Base-by-base conservation (phyloP, 1,140 invertebrate species). In the Ceratosolen fusciceps region DNA sequence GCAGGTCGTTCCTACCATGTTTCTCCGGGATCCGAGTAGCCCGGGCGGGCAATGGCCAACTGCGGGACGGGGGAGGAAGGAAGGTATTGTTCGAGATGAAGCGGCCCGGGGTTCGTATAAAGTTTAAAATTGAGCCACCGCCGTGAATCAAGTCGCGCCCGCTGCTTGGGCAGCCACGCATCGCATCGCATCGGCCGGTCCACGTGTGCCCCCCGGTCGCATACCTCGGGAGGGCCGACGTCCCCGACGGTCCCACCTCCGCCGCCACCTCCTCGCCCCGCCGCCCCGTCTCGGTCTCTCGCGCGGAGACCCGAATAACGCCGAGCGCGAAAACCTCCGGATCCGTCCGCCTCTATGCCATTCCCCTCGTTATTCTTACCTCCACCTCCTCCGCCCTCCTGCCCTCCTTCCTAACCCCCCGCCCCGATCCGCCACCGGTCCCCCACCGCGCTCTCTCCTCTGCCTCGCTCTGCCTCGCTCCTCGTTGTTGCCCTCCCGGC, bases 71-170 rank as follows among this genome's bases (percentile, higher is more conserved):
- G 39, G 31, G 67, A 39, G n/a, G n/a, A n/a, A 47, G 43, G 26
- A 7, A 39, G 56, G 56, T 73, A 79, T 79, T 79, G 77, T 79
- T 79, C 73, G 56, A 79, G 73, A 79, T 80, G 62, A 74, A 75
- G 71, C 71, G 37, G n/a, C 47, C 62, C 74, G 74, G 12, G 39
- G 54, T 2, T 34, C 9, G 62, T 74, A 70, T 77, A 77, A 77
- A 77, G 75, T 70, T 54, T 77, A 77, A 77, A 77, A 77, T 70
- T 74, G 82, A 83, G 79, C 81, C 77, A 31, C 49, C 56, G 85
- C 85, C 86, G 84, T 88, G 86, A 88, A 88, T 88, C 87, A 88
- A 85, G 85, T 88, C 86, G 84, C 79, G 84, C 65, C 70, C 79
- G 34, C 39, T 12, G 39, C 5, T 7, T 43, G 39, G 5, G 39